These are phyloP conservation scores for Phymastichus coffea DNA, from an alignment of 1,140 invertebrate species.

Conservation along the genomic window DNA sequence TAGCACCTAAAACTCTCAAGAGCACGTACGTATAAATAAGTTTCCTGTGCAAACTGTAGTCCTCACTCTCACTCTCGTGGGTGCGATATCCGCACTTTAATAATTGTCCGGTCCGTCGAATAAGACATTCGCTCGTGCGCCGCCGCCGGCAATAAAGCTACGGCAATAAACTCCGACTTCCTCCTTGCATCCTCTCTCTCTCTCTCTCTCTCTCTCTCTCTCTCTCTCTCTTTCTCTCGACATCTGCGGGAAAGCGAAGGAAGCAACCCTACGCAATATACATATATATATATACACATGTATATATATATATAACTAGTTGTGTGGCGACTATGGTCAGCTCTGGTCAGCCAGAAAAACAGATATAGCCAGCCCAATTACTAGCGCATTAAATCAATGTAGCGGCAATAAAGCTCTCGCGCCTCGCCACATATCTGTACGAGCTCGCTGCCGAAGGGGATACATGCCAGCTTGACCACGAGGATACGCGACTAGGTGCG, in stretches of 20 bases:
- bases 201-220: not conserved
- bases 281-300: too few relatives aligned
- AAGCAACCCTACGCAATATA: too few relatives aligned
- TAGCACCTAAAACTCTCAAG: too few relatives aligned
- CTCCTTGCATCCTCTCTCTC: not conserved
- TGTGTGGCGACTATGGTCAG: too few relatives aligned
- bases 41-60: not conserved
- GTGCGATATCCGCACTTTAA: conserved; percentile 25
- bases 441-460: too few relatives aligned
- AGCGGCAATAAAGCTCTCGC: conserved; percentile 20
- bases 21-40: not conserved
- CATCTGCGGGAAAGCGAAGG: too few relatives aligned
- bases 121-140: conserved; percentile 3
- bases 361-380: conserved; percentile 26
- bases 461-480: too few relatives aligned
- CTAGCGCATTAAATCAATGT: conserved; percentile 29
- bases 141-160: conserved; percentile 20
- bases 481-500: too few relatives aligned
- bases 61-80: conserved; percentile 6
- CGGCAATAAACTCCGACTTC: conserved; percentile 25
- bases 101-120: conserved; percentile 23
- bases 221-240: not conserved
- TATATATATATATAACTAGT: too few relatives aligned
- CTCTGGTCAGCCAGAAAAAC: too few relatives aligned
- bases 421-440: conserved; percentile 4